A percentile compares a stretch with the other conserved stretches of the same genome.
Evolutionary conservation across 23 tunicate genomes (phyloP).

Genomic region (Halocynthia aurantium): DNA sequence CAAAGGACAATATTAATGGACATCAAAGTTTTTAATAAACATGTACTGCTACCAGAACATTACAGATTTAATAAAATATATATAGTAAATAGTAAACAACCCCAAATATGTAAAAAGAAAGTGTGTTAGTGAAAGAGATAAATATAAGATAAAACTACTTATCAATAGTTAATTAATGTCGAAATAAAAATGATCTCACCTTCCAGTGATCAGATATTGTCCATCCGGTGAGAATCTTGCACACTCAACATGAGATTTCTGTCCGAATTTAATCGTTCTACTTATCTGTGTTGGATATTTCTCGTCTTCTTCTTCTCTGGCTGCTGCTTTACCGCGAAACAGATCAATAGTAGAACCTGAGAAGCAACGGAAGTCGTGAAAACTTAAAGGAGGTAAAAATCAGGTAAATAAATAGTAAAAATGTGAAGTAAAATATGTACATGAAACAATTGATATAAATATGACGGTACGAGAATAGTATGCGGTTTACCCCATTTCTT

Average conservation of each 20-base stretch:
- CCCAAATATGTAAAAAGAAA: too few relatives aligned
- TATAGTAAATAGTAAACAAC: too few relatives aligned
- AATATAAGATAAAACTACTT: too few relatives aligned
- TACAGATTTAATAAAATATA: too few relatives aligned
- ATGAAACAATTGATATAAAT: too few relatives aligned
- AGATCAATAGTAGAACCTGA: conserved; percentile 73
- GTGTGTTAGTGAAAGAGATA: not conserved
- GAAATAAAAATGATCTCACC: conserved; percentile 19
- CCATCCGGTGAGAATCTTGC: conserved; percentile 97
- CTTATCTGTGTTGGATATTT: conserved; percentile 83
- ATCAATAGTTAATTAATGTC: too few relatives aligned
- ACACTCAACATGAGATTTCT: conserved; percentile 88
- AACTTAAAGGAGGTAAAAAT: too few relatives aligned
- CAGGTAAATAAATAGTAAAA: too few relatives aligned
- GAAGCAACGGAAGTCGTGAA: not conserved
- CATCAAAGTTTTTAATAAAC: not conserved
- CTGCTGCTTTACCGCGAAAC: conserved; percentile 94
- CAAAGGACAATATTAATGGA: not conserved
- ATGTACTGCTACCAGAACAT: too few relatives aligned
- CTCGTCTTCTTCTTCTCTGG: conserved; percentile 90
- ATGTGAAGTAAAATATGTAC: too few relatives aligned
- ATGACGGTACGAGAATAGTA: too few relatives aligned
- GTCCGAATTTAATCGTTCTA: conserved; percentile 92
- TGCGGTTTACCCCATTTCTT: too few relatives aligned
- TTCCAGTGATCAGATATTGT: conserved; percentile 92